A percentile compares a stretch with the other conserved stretches of the same genome.
These are phyloP conservation scores for Idaea aversata DNA, from an alignment of 2,888 invertebrate species.

Conservation along the genomic window DNA sequence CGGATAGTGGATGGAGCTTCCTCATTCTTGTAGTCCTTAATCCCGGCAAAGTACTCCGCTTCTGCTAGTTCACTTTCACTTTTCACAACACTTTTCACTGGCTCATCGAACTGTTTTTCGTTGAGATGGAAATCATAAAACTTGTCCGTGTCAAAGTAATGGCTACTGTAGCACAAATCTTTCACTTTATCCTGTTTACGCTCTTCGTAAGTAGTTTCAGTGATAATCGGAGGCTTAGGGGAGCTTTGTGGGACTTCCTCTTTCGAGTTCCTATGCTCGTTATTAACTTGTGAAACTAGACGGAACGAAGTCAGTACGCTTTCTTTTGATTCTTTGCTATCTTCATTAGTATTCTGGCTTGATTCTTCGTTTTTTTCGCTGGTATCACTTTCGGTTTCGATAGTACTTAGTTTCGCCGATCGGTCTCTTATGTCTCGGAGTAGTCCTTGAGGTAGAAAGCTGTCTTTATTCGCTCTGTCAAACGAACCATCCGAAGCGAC, in stretches of 20 bases:
- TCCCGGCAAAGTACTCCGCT: conserved; percentile 89
- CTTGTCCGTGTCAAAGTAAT: conserved; percentile 87
- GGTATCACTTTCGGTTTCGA: conserved; percentile 70
- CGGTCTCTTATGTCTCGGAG: conserved; percentile 86
- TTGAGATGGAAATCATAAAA: conserved; percentile 91
- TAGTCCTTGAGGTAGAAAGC: conserved; percentile 83
- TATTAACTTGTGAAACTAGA: conserved; percentile 75
- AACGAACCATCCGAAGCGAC: conserved; percentile 58
- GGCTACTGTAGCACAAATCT: conserved; percentile 73
- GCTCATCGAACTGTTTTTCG: conserved; percentile 82
- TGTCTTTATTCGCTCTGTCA: conserved; percentile 60
- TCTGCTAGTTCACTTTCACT: conserved; percentile 71
- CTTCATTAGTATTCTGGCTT: conserved; percentile 72
- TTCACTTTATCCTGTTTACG: conserved; percentile 76
- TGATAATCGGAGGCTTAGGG: conserved; percentile 75
- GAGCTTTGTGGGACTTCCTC: conserved; percentile 50
- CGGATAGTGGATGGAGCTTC: conserved; percentile 88
- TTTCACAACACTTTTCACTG: conserved; percentile 71
- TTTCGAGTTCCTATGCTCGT: conserved; percentile 53
- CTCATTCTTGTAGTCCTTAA: conserved; percentile 84
- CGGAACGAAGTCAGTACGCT: conserved; percentile 76
- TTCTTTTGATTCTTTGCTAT: conserved; percentile 72
- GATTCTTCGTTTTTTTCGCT: conserved; percentile 56
- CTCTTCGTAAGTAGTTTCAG: conserved; percentile 85
- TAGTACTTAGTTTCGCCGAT: conserved; percentile 73